Evolutionary conservation across 92 coral and sea anemone genomes (phyloP), one percentile per base, ranked within the genome.

Genomic region (Paragorgia papillata): DNA sequence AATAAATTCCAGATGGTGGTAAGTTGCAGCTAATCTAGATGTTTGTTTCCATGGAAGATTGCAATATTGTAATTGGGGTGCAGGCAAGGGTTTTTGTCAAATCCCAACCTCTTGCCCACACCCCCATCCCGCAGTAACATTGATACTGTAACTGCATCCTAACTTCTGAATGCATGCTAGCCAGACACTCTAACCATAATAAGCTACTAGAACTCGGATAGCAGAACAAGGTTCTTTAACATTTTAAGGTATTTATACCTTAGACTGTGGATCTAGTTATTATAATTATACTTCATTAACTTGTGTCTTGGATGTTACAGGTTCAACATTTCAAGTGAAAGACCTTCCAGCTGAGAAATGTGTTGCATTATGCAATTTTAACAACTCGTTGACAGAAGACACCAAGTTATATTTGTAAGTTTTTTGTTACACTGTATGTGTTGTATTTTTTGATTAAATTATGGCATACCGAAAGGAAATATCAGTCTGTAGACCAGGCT

Each of bases 1-100:
- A 34, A 44, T 19, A 34, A 22, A 22, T 39, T 79, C 39, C 54
- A 68, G 7, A 68, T 80, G 77, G 84, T 80, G 84, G 84, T 68
- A 68, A 79, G 83, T 26, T 12, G n/a, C n/a, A n/a, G n/a, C n/a
- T n/a, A n/a, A n/a, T n/a, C n/a, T n/a, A n/a, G n/a, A n/a, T n/a
- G n/a, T n/a, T n/a, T n/a, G n/a, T n/a, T n/a, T n/a, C n/a, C n/a
- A n/a, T n/a, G n/a, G n/a, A n/a, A n/a, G n/a, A n/a, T n/a, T n/a
- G n/a, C n/a, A n/a, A n/a, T n/a, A n/a, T n/a, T n/a, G n/a, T n/a
- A n/a, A n/a, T n/a, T n/a, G n/a, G n/a, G n/a, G n/a, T n/a, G n/a
- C n/a, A n/a, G n/a, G n/a, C n/a, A n/a, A n/a, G n/a, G n/a, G n/a
- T n/a, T n/a, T n/a, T n/a, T n/a, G n/a, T n/a, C n/a, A n/a, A n/a